Evolutionary conservation across 2,113 vertebrate species (phyloP).

Genomic region (rat (Rattus norvegicus)): DNA sequence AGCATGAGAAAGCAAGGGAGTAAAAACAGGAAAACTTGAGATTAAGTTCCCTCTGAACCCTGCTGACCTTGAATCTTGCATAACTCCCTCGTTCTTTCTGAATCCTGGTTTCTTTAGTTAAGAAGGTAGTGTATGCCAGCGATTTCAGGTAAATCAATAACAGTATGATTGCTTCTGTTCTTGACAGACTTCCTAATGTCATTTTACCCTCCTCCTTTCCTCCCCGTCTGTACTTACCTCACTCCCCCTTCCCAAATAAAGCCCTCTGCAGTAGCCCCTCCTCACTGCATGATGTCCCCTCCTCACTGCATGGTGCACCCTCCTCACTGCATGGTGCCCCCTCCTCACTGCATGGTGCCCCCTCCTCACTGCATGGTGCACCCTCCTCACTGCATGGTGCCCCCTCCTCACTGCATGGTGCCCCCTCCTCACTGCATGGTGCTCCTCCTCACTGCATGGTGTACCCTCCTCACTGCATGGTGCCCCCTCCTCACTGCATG

Average conservation of each 20-base stretch:
- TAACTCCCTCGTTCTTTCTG: not conserved
- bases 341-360: too few relatives aligned
- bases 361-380: too few relatives aligned
- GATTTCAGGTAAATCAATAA: not conserved
- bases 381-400: too few relatives aligned
- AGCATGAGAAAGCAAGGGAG: not conserved
- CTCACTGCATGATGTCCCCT: not conserved
- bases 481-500: not conserved
- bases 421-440: too few relatives aligned
- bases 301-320: too few relatives aligned
- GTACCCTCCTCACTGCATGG: not conserved
- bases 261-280: not conserved
- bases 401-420: too few relatives aligned
- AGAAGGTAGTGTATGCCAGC: not conserved
- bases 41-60: conserved; percentile 24
- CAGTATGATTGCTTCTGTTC: not conserved
- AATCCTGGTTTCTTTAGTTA: not conserved
- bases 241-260: not conserved
- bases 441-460: not conserved
- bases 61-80: not conserved
- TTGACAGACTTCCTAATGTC: not conserved
- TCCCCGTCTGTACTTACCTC: not conserved
- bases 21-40: not conserved
- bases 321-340: too few relatives aligned
- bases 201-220: not conserved